Evolutionary conservation across 2,888 invertebrate genomes (phyloP), one percentile per base, ranked within the genome.

Genomic region (Cybosia mesomella): DNA sequence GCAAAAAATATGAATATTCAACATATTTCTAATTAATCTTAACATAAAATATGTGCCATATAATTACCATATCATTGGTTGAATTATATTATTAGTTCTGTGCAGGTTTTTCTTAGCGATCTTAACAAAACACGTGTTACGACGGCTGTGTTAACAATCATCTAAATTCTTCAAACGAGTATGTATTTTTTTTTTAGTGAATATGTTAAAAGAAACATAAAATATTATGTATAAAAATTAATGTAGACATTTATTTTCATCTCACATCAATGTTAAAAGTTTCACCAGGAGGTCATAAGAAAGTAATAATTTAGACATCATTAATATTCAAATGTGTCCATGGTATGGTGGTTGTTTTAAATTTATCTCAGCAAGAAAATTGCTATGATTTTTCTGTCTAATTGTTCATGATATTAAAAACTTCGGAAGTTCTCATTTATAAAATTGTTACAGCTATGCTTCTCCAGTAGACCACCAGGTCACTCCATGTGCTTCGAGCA

Each of bases 401-500:
- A 49, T 49, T 49, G n/a, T n/a, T 49, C 8, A 49, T n/a, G 18
- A 49, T 9, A 1, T 9, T 49, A 18, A n/a, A 28, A 8, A 49
- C 49, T 49, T 49, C 49, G 2, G 7, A 43, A 28, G 43, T 61
- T 36, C 10, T 73, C 53, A 76, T 11, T 64, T 21, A 15, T 43
- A 0, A 39, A 18, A 72, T 77, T 74, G 68, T 84, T 85, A 21
- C 87, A 95, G 95, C 70, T 95, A 95, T 80, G 95, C 95, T 1
- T 94, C 95, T 49, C 95, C 95, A 13, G 91, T 94, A 77, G 95
- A 93, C 86, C 95, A 92, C 68, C 95, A 92, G 80, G 88, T 90
- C 49, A 94, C 94, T 21, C 95, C 95, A 0, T 94, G 94, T 70
- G 93, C 96, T 0, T 96, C 96, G 11, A 96, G 95, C 85, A 96